Percentiles rank a stretch among this genome's conserved stretches.
These are phyloP conservation scores for Linepithema humile DNA, from an alignment of 1,140 invertebrate species.

Conservation along the genomic window DNA sequence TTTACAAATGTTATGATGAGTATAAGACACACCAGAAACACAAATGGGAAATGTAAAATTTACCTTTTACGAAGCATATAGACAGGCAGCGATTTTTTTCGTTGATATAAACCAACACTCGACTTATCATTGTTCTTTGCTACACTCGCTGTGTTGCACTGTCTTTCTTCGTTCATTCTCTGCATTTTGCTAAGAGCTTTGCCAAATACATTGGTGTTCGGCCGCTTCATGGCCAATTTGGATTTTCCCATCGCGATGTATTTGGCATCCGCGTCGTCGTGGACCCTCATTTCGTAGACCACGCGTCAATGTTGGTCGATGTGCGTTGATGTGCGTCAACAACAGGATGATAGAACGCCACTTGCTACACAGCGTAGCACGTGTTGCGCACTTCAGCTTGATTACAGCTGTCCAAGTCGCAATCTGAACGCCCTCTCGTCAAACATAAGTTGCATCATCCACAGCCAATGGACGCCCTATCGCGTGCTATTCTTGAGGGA, in stretches of 20 bases:
- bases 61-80: constrained; percentile 83
- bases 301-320: not conserved
- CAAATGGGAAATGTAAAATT: constrained; percentile 31
- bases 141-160: not conserved
- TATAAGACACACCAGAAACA: not conserved
- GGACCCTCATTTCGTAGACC: constrained; percentile 76
- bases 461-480: too few species aligned
- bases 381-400: too few species aligned
- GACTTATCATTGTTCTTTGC: constrained; percentile 66
- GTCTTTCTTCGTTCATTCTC: constrained; percentile 63
- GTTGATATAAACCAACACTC: constrained; percentile 81
- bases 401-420: too few species aligned
- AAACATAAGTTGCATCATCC: too few species aligned
- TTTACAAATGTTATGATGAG: not conserved
- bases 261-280: constrained; percentile 79
- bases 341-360: too few species aligned
- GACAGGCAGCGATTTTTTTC: constrained; percentile 84
- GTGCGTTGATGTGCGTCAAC: too few species aligned
- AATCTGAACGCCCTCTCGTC: too few species aligned
- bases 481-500: too few species aligned
- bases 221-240: constrained; percentile 75
- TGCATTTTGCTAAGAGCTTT: constrained; percentile 67
- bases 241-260: constrained; percentile 74
- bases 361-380: too few species aligned
- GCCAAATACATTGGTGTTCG: constrained; percentile 71